Evolutionary conservation across 2,113 vertebrate genomes (phyloP).

Genomic region (Heterocephalus glaber): DNA sequence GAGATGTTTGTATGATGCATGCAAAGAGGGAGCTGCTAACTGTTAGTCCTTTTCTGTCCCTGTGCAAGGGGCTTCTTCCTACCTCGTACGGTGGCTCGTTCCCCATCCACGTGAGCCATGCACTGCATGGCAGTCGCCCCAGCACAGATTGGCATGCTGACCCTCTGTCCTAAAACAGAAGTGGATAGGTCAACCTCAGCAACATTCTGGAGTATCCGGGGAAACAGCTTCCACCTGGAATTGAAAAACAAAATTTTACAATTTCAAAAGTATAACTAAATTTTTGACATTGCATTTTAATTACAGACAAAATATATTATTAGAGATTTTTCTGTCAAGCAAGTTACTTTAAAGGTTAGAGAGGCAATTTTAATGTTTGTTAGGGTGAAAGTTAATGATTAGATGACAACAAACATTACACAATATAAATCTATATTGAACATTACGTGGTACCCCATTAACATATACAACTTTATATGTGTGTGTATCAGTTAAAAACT

Average conservation of each 20-base stretch:
- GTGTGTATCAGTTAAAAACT: background rate
- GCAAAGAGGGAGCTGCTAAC: background rate
- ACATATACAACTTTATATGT: background rate
- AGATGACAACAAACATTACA: background rate
- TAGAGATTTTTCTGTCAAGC: background rate
- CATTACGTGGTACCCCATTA: background rate
- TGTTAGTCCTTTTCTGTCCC: background rate
- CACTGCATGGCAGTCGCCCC: slow-evolving; percentile 95
- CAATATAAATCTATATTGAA: background rate
- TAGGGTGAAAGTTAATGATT: background rate
- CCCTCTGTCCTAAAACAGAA: slow-evolving; percentile 88
- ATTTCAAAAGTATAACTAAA: slow-evolving; percentile 17
- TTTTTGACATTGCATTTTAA: background rate
- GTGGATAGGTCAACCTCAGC: slow-evolving; percentile 89
- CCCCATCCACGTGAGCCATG: slow-evolving; percentile 95
- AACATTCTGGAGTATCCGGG: slow-evolving; percentile 92
- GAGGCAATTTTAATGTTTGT: background rate
- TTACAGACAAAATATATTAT: background rate
- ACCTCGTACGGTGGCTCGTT: slow-evolving; percentile 93
- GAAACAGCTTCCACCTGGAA: slow-evolving; percentile 91
- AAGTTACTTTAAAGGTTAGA: background rate
- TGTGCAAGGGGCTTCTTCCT: background rate
- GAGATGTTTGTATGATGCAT: background rate
- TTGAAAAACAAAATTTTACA: background rate
- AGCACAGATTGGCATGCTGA: slow-evolving; percentile 93